Evolutionary conservation across 2,113 vertebrate species (phyloP).

Genomic region (Pyrgilauda ruficollis): DNA sequence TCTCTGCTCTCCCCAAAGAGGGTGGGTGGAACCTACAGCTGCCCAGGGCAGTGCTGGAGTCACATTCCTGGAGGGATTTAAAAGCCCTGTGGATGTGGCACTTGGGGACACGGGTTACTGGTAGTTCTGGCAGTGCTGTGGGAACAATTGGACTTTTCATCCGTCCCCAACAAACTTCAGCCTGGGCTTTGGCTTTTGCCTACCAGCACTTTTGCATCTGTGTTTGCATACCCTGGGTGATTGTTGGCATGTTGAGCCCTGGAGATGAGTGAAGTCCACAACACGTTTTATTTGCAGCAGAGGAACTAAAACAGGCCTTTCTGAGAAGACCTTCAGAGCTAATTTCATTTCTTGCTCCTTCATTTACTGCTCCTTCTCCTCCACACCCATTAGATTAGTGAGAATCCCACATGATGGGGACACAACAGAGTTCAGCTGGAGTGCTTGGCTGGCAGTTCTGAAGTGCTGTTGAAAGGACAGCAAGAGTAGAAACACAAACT

Average conservation of each 20-base stretch:
- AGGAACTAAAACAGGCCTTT: neutral
- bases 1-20: neutral
- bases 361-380: neutral
- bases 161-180: neutral
- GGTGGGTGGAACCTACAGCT: fast-evolving
- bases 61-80: neutral
- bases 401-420: neutral
- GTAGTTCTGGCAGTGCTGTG: neutral
- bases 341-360: neutral
- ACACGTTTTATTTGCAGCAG: neutral
- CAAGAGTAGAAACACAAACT: neutral
- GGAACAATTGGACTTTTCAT: neutral
- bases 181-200: neutral
- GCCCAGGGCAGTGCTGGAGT: neutral
- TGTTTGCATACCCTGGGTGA: neutral
- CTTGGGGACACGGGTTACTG: neutral
- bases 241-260: neutral
- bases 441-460: neutral
- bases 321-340: neutral
- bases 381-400: neutral
- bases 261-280: neutral
- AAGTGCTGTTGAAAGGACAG: neutral
- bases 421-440: neutral
- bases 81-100: neutral
- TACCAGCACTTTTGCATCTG: neutral